These are phyloP conservation scores for Arctocebus calabarensis DNA, from an alignment of 2,797 vertebrate species.

Conservation along the genomic window DNA sequence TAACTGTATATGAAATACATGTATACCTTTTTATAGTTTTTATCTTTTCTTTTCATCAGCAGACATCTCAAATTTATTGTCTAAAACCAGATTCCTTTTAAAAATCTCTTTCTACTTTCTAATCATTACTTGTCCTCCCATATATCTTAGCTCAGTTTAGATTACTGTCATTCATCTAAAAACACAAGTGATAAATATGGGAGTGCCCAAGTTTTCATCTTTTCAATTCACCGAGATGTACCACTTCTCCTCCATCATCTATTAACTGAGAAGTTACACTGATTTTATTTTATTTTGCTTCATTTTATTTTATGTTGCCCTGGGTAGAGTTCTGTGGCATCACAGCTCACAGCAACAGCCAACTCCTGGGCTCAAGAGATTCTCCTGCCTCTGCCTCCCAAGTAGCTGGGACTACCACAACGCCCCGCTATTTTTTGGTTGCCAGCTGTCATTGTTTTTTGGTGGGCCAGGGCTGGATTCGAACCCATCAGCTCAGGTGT, in stretches of 20 bases:
- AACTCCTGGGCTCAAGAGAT: too few relatives aligned
- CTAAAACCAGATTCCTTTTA: neutral
- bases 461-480: too few relatives aligned
- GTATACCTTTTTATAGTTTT: neutral
- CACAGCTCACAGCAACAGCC: too few relatives aligned
- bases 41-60: neutral
- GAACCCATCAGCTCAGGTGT: too few relatives aligned
- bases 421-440: too few relatives aligned
- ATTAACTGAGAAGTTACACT: neutral
- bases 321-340: too few relatives aligned
- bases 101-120: neutral
- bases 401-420: too few relatives aligned
- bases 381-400: too few relatives aligned
- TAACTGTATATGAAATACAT: neutral
- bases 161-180: neutral
- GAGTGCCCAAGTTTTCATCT: neutral
- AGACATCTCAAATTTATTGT: neutral
- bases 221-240: neutral
- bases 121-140: neutral
- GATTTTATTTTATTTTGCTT: too few relatives aligned
- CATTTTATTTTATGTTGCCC: too few relatives aligned
- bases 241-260: neutral
- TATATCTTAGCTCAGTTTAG: neutral
- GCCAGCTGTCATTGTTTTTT: too few relatives aligned
- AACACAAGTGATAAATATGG: neutral